Percentiles rank a stretch among this genome's conserved stretches.
Evolutionary conservation across 2,797 vertebrate species (phyloP).

Genomic region (Fundulus diaphanus): DNA sequence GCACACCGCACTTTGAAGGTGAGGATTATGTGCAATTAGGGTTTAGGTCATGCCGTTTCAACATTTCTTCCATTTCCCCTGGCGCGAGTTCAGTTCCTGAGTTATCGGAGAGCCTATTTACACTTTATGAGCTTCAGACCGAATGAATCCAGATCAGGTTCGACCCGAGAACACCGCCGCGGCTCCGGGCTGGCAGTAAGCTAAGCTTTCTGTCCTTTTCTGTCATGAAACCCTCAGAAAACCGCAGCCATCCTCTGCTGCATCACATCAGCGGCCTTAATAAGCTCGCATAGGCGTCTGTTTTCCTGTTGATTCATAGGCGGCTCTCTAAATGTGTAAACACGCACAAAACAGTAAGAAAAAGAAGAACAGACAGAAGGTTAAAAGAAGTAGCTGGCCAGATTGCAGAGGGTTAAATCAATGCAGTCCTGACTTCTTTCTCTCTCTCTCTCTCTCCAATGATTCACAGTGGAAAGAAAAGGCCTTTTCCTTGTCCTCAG

Average conservation of each 20-base stretch:
- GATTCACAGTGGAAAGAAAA: constrained; percentile 88
- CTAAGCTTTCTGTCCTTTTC: neutral
- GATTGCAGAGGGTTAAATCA: constrained; percentile 84
- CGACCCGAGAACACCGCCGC: neutral
- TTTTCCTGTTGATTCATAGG: neutral
- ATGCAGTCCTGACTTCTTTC: constrained; percentile 74
- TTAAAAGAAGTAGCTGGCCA: constrained; percentile 67
- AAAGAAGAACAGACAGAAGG: constrained; percentile 29
- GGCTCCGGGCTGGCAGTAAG: neutral
- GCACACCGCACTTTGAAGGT: constrained; percentile 27
- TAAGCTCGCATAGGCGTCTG: neutral
- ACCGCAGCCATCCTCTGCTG: neutral
- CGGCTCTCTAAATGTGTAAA: constrained; percentile 71
- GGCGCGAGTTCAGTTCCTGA: constrained; percentile 24
- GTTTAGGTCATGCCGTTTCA: constrained; percentile 37
- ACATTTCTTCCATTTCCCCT: constrained; percentile 40
- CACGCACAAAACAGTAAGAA: constrained; percentile 63
- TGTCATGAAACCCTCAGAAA: neutral
- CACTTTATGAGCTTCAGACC: constrained; percentile 12
- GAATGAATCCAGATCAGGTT: neutral
- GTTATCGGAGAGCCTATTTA: constrained; percentile 20
- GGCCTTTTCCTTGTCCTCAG: constrained; percentile 87
- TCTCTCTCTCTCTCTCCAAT: constrained; percentile 60
- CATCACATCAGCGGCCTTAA: neutral
- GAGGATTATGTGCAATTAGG: constrained; percentile 40